Evolutionary conservation across 2,113 vertebrate species (phyloP).

Genomic region (Cranoglanis bouderius): DNA sequence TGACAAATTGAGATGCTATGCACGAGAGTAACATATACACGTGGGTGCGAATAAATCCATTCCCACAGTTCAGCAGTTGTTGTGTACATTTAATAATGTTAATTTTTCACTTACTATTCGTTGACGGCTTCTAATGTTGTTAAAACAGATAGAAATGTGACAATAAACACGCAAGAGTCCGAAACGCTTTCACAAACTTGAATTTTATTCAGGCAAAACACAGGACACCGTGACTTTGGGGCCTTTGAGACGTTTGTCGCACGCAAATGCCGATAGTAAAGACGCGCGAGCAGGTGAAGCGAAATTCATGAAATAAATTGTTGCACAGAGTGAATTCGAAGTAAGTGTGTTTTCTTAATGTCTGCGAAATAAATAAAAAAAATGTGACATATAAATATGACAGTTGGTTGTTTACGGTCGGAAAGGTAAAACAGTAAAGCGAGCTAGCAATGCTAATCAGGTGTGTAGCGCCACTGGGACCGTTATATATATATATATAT

Average conservation of each 20-base stretch:
- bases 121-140: not conserved
- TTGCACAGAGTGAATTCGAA: conserved; percentile 6
- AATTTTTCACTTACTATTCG: not conserved
- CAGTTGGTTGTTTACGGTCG: no score
- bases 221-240: not conserved
- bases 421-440: not conserved
- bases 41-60: not conserved
- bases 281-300: conserved; percentile 25
- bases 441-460: conserved; percentile 9
- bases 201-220: not conserved
- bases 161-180: not conserved
- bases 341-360: conserved; percentile 23
- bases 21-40: not conserved
- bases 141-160: not conserved
- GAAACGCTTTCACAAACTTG: not conserved
- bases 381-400: not conserved
- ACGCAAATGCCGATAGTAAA: conserved; percentile 8
- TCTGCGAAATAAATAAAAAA: not conserved
- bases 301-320: conserved; percentile 15
- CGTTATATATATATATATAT: not conserved
- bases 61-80: not conserved
- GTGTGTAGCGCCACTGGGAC: not conserved
- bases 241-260: conserved; percentile 31
- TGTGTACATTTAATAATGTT: not conserved
- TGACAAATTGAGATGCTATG: no score